These are phyloP conservation scores for Hydrophis major DNA, from an alignment of 2,797 vertebrate genomes.

Conservation along the genomic window DNA sequence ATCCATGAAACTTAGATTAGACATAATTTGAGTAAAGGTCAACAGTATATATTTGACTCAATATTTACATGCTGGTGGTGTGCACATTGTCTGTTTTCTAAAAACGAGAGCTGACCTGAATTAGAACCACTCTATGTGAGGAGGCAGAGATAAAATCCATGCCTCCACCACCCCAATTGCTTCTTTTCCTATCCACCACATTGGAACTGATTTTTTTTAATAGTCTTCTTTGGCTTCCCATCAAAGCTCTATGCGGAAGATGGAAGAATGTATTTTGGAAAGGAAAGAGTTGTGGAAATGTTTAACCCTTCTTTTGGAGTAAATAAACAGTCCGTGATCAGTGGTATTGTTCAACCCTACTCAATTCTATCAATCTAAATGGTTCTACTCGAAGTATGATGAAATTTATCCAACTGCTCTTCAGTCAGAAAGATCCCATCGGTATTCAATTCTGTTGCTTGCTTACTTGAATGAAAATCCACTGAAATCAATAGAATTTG, in stretches of 20 bases:
- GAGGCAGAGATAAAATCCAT: background rate
- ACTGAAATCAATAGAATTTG: background rate
- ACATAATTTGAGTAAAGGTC: background rate
- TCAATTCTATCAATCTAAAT: background rate
- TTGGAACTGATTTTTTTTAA: background rate
- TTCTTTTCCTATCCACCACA: background rate
- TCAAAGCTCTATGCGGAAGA: background rate
- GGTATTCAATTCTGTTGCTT: background rate
- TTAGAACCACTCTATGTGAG: background rate
- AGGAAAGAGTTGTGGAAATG: background rate
- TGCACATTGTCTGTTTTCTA: background rate
- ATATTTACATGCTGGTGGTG: background rate
- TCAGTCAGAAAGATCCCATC: background rate
- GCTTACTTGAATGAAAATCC: constrained; percentile 2
- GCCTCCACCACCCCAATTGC: background rate
- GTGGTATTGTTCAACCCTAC: background rate
- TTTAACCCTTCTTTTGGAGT: background rate
- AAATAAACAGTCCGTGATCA: background rate
- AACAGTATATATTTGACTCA: background rate
- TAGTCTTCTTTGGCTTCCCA: background rate
- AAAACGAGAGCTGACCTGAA: background rate
- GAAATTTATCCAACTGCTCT: background rate
- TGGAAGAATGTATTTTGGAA: background rate
- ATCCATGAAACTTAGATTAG: background rate
- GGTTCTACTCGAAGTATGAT: background rate